A percentile compares a stretch with the other conserved stretches of the same genome.
Conservation (phyloP, 2,113 vertebrate genomes). For the Platysteira castanea region DNA sequence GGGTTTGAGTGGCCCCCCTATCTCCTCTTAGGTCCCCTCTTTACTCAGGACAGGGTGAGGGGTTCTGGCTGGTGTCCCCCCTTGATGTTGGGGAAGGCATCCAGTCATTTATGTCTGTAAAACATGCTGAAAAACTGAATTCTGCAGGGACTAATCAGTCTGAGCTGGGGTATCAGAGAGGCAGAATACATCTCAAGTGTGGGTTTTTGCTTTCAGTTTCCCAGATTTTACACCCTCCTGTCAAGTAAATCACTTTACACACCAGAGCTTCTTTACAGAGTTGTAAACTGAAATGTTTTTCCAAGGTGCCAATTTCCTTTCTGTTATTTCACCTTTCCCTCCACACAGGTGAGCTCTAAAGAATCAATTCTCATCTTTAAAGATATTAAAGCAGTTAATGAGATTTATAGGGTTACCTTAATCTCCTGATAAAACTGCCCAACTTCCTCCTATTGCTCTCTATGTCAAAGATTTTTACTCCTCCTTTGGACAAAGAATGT, state of each 20-base stretch:
- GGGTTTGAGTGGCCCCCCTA: neutral
- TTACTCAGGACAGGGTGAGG: neutral
- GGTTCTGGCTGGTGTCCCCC: neutral
- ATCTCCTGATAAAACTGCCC: neutral
- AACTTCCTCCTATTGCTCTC: neutral
- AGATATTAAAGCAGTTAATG: neutral
- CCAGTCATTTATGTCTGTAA: neutral
- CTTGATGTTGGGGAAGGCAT: neutral
- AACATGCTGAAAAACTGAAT: neutral
- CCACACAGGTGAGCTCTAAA: neutral
- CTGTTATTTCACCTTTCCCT: neutral
- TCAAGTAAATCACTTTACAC: neutral
- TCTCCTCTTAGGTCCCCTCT: neutral
- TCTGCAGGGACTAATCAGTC: neutral
- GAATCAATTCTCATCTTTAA: neutral
- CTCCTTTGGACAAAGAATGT: neutral
- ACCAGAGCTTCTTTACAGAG: neutral
- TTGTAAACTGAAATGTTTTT: neutral
- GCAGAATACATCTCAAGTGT: neutral
- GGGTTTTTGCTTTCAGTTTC: neutral
- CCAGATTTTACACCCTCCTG: neutral
- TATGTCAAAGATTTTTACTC: neutral
- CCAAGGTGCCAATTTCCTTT: neutral
- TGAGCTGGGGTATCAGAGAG: neutral
- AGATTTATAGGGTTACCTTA: neutral